Percentiles rank a stretch among this genome's conserved stretches.
Conservation (phyloP, 2,797 vertebrate species). For the Squalus acanthias region DNA sequence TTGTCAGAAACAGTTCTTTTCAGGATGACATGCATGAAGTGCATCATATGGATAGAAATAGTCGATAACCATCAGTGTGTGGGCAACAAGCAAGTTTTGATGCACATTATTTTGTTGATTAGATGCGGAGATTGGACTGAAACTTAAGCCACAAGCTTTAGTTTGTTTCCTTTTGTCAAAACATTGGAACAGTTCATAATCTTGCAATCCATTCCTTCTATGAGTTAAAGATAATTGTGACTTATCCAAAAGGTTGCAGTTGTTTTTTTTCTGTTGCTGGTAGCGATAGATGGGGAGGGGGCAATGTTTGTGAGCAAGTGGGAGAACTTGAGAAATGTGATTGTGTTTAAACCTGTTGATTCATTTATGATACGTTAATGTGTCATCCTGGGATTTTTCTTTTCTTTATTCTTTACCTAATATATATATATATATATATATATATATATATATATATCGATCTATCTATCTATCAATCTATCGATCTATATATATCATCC, state of each 20-base stretch:
- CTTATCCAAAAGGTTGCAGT: background rate
- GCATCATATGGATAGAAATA: background rate
- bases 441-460: background rate
- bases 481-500: no score
- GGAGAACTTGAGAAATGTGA: background rate
- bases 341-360: background rate
- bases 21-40: background rate
- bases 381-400: background rate
- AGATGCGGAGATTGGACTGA: slow-evolving; percentile 3
- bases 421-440: background rate
- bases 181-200: background rate
- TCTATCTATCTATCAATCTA: no score
- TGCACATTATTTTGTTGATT: background rate
- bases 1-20: background rate
- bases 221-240: background rate
- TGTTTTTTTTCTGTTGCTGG: background rate
- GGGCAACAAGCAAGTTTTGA: background rate
- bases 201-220: background rate
- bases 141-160: background rate
- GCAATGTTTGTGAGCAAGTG: background rate
- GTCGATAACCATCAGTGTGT: background rate
- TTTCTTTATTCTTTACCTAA: background rate
- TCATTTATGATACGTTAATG: background rate
- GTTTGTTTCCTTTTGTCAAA: slow-evolving; percentile 17
- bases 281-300: background rate